Percentiles rank a stretch among this genome's conserved stretches.
Conservation (phyloP, 2,797 vertebrate genomes). For the Cottoperca gobio region DNA sequence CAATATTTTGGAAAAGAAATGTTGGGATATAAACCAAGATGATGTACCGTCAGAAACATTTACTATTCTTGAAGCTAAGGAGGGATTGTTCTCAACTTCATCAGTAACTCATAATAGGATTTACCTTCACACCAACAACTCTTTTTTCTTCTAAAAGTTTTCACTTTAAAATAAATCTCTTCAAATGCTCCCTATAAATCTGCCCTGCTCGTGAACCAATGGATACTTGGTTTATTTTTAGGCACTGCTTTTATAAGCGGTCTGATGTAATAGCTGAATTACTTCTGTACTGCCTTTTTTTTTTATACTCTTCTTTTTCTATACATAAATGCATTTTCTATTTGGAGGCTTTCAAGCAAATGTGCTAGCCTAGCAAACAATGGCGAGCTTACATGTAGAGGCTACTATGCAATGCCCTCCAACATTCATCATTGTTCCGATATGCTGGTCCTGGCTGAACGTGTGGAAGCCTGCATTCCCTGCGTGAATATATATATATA, state of each 20-base stretch:
- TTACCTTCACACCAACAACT: conserved; percentile 26
- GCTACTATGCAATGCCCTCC: conserved; percentile 29
- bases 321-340: conserved; percentile 41
- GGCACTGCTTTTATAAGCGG: conserved; percentile 38
- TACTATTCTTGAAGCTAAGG: conserved; percentile 9
- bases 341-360: conserved; percentile 46
- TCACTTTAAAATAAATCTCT: conserved; percentile 44
- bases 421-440: conserved; percentile 16
- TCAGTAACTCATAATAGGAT: conserved; percentile 37
- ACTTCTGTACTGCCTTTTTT: conserved; percentile 37
- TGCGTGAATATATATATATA: conserved; percentile 44
- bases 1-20: neutral
- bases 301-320: conserved; percentile 19
- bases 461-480: conserved; percentile 35
- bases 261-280: conserved; percentile 59
- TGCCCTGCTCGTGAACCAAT: conserved; percentile 37
- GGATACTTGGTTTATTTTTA: conserved; percentile 48
- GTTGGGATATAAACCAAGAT: conserved; percentile 1
- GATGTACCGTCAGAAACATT: conserved; percentile 5
- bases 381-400: conserved; percentile 37
- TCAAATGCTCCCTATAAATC: conserved; percentile 21
- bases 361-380: conserved; percentile 30
- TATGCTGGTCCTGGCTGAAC: conserved; percentile 15
- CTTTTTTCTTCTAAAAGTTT: conserved; percentile 6
- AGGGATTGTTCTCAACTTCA: conserved; percentile 23